phyloP scores from a whole-genome alignment of 2,113 vertebrate species.

The Todiramphus saurophagus region DNA sequence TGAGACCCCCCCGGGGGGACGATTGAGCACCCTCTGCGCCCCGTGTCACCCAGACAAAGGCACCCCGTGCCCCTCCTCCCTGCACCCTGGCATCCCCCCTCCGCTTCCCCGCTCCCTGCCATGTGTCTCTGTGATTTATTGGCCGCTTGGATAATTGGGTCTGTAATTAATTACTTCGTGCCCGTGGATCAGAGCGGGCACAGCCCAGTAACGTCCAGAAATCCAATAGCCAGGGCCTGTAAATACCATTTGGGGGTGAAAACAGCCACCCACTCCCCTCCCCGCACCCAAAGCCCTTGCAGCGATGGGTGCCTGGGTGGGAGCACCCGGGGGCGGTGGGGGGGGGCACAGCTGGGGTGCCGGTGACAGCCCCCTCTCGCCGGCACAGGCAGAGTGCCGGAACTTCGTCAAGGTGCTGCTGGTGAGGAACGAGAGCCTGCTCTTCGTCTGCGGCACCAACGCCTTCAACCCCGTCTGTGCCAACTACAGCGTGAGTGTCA shows the following conservation, averaged over 20 bases:
- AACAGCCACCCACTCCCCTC: too few species aligned
- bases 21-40: neutral
- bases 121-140: constrained; percentile 74
- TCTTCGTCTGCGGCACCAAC: constrained; percentile 94
- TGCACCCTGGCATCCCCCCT: rapidly evolving
- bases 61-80: neutral
- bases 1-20: neutral
- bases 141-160: constrained; percentile 76
- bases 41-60: neutral
- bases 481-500: constrained; percentile 91
- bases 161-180: constrained; percentile 83
- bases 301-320: neutral
- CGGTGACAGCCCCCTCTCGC: neutral
- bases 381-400: constrained; percentile 88
- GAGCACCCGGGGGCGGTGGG: neutral
- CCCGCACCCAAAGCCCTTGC: too few species aligned
- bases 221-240: constrained; percentile 66
- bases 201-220: constrained; percentile 70
- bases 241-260: neutral
- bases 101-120: neutral
- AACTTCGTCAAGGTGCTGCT: constrained; percentile 96
- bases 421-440: constrained; percentile 79
- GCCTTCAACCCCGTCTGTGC: constrained; percentile 95
- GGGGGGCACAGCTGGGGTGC: neutral
- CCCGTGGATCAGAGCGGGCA: constrained; percentile 74